These are phyloP conservation scores for Phengaris arion DNA, from an alignment of 2,888 invertebrate species.

Conservation along the genomic window DNA sequence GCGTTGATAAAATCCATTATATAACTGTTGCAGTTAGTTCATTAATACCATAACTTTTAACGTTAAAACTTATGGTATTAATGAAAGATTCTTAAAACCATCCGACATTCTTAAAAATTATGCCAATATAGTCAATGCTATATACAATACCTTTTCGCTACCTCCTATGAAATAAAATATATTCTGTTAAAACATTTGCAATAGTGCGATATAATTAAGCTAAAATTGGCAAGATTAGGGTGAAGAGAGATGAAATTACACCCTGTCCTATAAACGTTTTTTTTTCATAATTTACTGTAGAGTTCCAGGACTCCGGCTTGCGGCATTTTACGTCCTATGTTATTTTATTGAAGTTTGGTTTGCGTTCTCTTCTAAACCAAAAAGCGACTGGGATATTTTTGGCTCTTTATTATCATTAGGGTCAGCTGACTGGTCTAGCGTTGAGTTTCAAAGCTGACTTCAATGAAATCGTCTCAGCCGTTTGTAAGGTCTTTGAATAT, in stretches of 20 bases:
- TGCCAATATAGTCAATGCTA: not conserved
- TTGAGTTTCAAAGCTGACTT: slow-evolving; percentile 12
- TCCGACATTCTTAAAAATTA: no score
- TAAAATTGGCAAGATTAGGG: slow-evolving; percentile 63
- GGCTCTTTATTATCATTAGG: not conserved
- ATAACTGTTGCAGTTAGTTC: no score
- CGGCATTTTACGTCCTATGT: not conserved
- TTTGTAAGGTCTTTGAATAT: not conserved
- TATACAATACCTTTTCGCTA: not conserved
- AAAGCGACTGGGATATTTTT: slow-evolving; percentile 2
- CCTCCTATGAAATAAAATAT: slow-evolving; percentile 41
- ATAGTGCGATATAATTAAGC: slow-evolving; percentile 65
- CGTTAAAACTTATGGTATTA: no score
- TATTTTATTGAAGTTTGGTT: not conserved
- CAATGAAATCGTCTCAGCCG: not conserved
- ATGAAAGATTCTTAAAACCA: no score
- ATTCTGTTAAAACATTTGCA: slow-evolving; percentile 54
- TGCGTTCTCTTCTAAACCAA: not conserved
- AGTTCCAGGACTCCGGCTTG: not conserved
- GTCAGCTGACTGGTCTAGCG: slow-evolving; percentile 1
- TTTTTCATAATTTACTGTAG: not conserved
- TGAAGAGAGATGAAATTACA: slow-evolving; percentile 47
- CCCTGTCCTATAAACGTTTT: slow-evolving; percentile 26
- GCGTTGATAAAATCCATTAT: no score
- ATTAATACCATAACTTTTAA: no score